Evolutionary conservation across 1,140 invertebrate species (phyloP), one percentile per base, ranked within the genome.

Genomic region (Homarus americanus): DNA sequence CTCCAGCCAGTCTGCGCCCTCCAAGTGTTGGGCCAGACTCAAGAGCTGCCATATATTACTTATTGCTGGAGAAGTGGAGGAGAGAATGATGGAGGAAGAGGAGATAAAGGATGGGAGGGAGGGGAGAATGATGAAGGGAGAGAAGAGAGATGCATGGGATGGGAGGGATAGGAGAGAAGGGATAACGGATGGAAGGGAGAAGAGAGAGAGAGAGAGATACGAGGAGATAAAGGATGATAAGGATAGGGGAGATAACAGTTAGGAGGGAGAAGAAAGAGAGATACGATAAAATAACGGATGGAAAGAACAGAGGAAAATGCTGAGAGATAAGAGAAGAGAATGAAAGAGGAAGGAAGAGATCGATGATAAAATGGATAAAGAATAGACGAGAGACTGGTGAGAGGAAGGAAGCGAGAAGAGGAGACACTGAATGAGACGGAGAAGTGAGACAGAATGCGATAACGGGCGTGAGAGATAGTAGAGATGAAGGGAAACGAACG

Each of bases 41-140:
- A 84, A 79, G 85, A 41, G 85, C 85, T 66, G 44, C 82, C 85
- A 79, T 78, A 79, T 87, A 79, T 87, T 84, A 87, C 85, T 79
- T 87, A 87, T 78, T 87, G 85, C 82, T 66, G 58, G 82, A 84
- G 82, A 84, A 84, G 82, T 84, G 82, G 58, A 34, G 76, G 17
- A 69, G n/a, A 5, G 24, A 20, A 20, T 24, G n/a, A 20, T 24
- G n/a, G 63, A 32, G n/a, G 63, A 32, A 5, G 63, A 58, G 40
- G 40, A 79, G 72, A 75, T 17, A 7, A 2, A 38, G 44, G 40
- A 72, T n/a, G n/a, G 28, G 36, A 41, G 41, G 41, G 34, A 15
- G 72, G 32, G 40, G 75, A 28, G 76, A 79, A 69, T 28, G 76
- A 79, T 20, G 63, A 7, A 69, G 28, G n/a, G 63, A 69, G 44